phyloP scores from a whole-genome alignment of 2,797 vertebrate species.

The Lepilemur ruficaudatus region DNA sequence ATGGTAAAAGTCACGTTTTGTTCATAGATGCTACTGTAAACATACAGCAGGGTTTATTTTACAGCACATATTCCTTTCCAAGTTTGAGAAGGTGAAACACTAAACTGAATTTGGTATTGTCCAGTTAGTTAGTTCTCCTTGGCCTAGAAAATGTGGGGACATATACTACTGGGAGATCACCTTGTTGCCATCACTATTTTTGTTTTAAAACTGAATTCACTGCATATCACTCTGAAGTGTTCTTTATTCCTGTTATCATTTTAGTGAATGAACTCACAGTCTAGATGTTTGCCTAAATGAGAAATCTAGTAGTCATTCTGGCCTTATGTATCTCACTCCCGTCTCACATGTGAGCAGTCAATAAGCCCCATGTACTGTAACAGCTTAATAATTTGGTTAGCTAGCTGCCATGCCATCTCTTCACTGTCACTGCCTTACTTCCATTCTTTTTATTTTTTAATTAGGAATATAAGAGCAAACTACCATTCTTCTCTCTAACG shows the following conservation, averaged over 20 bases:
- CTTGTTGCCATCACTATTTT: slow-evolving; percentile 33
- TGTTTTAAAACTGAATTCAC: background rate
- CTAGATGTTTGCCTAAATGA: too few species aligned
- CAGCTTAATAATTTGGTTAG: too few species aligned
- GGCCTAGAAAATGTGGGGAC: slow-evolving; percentile 15
- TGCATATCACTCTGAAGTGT: background rate
- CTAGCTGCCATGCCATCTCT: too few species aligned
- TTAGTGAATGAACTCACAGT: too few species aligned
- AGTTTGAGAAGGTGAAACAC: slow-evolving; percentile 72
- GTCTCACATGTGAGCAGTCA: too few species aligned
- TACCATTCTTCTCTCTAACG: too few species aligned
- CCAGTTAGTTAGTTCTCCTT: slow-evolving; percentile 55
- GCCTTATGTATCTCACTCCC: too few species aligned
- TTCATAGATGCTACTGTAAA: slow-evolving; percentile 74
- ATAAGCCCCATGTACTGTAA: too few species aligned
- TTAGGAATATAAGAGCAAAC: too few species aligned
- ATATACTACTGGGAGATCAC: background rate
- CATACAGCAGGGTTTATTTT: slow-evolving; percentile 67
- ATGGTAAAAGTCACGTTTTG: slow-evolving; percentile 74
- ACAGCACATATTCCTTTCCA: slow-evolving; percentile 73
- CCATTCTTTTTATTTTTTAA: too few species aligned
- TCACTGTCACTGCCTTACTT: too few species aligned
- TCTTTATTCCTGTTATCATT: background rate
- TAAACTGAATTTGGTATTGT: slow-evolving; percentile 68
- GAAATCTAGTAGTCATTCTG: too few species aligned